These are phyloP conservation scores for Triplophysa bombifrons DNA, from an alignment of 2,797 vertebrate species.

Conservation along the genomic window DNA sequence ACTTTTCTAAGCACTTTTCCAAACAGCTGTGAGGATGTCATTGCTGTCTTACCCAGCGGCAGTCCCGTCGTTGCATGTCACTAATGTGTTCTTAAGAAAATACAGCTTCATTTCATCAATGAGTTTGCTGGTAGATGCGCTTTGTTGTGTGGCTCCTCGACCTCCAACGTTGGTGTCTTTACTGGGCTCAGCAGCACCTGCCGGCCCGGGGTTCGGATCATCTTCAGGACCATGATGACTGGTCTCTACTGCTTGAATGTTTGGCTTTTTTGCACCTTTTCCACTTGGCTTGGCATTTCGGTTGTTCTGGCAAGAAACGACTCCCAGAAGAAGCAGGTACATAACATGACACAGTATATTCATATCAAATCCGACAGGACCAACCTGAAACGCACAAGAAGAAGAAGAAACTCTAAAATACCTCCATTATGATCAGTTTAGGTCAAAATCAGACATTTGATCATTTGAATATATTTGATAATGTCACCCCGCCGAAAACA, in stretches of 20 bases:
- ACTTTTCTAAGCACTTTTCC: too few species aligned
- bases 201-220: slow-evolving; percentile 51
- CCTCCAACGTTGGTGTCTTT: slow-evolving; percentile 53
- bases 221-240: slow-evolving; percentile 53
- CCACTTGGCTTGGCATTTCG: slow-evolving; percentile 64
- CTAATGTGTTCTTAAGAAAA: slow-evolving; percentile 74
- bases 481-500: too few species aligned
- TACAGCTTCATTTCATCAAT: slow-evolving; percentile 81
- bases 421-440: background rate
- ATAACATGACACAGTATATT: slow-evolving; percentile 67
- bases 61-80: slow-evolving; percentile 78
- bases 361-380: slow-evolving; percentile 66
- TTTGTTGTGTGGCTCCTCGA: slow-evolving; percentile 60
- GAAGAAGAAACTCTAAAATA: background rate
- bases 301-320: slow-evolving; percentile 72
- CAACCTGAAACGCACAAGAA: slow-evolving; percentile 30
- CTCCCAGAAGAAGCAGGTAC: slow-evolving; percentile 72
- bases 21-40: background rate
- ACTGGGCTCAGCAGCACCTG: slow-evolving; percentile 56
- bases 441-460: background rate
- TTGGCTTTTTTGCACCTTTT: slow-evolving; percentile 68
- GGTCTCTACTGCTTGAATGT: slow-evolving; percentile 59
- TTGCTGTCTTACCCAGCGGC: slow-evolving; percentile 71
- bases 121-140: slow-evolving; percentile 51
- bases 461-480: background rate